Conservation (phyloP, 2,797 vertebrate species). For the Erpetoichthys calabaricus region DNA sequence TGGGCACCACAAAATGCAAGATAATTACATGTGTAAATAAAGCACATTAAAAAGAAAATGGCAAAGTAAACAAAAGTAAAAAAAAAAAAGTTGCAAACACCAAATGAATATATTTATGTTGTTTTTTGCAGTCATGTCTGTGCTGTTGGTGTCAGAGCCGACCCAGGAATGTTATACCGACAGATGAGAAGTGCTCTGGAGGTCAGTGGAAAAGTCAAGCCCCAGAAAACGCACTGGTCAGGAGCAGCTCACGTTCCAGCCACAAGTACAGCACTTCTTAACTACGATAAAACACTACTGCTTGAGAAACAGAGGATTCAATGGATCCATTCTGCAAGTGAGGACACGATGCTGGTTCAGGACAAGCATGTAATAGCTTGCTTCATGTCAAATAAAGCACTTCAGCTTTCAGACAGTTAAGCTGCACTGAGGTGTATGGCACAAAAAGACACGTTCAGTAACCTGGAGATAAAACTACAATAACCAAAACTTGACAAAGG, state of each 20-base stretch:
- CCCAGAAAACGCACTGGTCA: slow-evolving; percentile 63
- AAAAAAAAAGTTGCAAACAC: not conserved
- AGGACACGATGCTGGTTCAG: too few relatives aligned
- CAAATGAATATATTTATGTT: not conserved
- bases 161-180: slow-evolving; percentile 38
- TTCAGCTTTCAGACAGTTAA: too few relatives aligned
- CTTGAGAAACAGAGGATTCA: too few relatives aligned
- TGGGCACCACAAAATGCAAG: too few relatives aligned
- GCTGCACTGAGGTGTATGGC: too few relatives aligned
- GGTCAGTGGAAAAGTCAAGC: slow-evolving; percentile 68
- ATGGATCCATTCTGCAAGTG: too few relatives aligned
- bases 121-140: slow-evolving; percentile 54
- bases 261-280: slow-evolving; percentile 79
- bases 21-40: not conserved
- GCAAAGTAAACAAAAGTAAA: not conserved
- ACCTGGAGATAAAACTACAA: too few relatives aligned
- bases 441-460: too few relatives aligned
- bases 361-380: too few relatives aligned
- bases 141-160: slow-evolving; percentile 74
- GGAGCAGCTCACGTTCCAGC: slow-evolving; percentile 67
- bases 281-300: slow-evolving; percentile 1
- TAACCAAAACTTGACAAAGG: too few relatives aligned
- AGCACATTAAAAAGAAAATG: not conserved
- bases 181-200: slow-evolving; percentile 53
- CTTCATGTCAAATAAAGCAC: too few relatives aligned